These are phyloP conservation scores for Agrotis ipsilon DNA, from an alignment of 2,888 invertebrate species.

Conservation along the genomic window DNA sequence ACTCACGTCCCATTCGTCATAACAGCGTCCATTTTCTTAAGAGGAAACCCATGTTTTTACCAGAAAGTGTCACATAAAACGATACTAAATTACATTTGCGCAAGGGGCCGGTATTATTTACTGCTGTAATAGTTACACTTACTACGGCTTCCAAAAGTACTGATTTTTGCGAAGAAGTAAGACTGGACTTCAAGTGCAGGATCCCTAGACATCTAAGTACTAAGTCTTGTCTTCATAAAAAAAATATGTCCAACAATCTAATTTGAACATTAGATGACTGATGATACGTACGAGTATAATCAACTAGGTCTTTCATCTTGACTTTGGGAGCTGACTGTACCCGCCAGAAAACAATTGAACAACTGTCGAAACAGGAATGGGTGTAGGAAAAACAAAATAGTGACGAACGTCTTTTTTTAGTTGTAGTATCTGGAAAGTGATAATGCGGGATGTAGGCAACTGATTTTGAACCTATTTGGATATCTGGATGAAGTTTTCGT, in stretches of 20 bases:
- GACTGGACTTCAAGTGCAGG: background rate
- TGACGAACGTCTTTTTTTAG: too few relatives aligned
- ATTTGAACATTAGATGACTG: background rate
- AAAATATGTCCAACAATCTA: background rate
- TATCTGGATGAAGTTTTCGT: too few relatives aligned
- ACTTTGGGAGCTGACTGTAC: too few relatives aligned
- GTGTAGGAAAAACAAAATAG: too few relatives aligned
- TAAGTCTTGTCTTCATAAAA: too few relatives aligned
- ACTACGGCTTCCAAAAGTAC: background rate
- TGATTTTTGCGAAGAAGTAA: conserved; percentile 4
- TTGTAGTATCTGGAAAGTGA: too few relatives aligned
- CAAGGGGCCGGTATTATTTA: conserved; percentile 50
- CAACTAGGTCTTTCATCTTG: too few relatives aligned
- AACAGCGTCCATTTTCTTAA: conserved; percentile 46
- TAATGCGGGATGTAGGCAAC: too few relatives aligned
- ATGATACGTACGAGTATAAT: background rate
- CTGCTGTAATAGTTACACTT: conserved; percentile 38
- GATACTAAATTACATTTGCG: conserved; percentile 53
- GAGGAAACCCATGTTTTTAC: conserved; percentile 57
- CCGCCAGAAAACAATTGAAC: too few relatives aligned
- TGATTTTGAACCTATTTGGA: too few relatives aligned
- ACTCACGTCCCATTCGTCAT: conserved; percentile 41
- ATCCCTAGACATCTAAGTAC: too few relatives aligned
- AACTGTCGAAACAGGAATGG: too few relatives aligned
- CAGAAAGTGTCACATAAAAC: conserved; percentile 56